Evolutionary conservation across 2,113 vertebrate species (phyloP).

Genomic region (zebrafish (Danio rerio)): GRCz12tu NC_133177.1:35105001-35105500

Average conservation of each 20-base stretch:
- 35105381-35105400: neutral
- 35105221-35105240: conserved; percentile 23
- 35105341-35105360: neutral
- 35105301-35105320: conserved; percentile 6
- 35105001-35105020: neutral
- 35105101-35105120: conserved; percentile 35
- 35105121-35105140: conserved; percentile 33
- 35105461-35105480: neutral
- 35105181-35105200: conserved; percentile 11
- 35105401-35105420: neutral
- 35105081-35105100: conserved; percentile 13
- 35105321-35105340: neutral
- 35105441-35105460: neutral
- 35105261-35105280: neutral
- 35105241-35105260: conserved; percentile 9
- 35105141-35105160: conserved; percentile 28
- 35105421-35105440: neutral
- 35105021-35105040: too few species aligned
- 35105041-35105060: conserved; percentile 6
- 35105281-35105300: conserved; percentile 18
- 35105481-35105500: neutral
- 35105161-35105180: conserved; percentile 4
- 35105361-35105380: neutral
- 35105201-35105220: neutral
- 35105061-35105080: conserved; percentile 7